Evolutionary conservation across 2,113 vertebrate species (phyloP), one percentile per base, ranked within the genome.

Genomic region (Falco punctatus): DNA sequence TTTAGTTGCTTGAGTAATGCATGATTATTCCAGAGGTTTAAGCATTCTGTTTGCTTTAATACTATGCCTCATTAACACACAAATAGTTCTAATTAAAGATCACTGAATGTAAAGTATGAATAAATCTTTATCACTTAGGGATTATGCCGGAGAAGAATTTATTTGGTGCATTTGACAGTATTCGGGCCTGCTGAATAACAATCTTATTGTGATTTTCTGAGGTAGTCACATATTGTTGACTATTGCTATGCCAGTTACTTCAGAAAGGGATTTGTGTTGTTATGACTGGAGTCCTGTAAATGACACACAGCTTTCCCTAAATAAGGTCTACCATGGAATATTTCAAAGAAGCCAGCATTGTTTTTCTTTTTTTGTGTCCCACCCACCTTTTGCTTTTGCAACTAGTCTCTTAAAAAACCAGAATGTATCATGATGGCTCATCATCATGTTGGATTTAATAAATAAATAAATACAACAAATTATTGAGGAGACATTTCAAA

Each of bases 31-130:
- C 5, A 30, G n/a, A 72, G 9, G 49, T 73, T 88, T 67, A 83
- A 6, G 4, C 27, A 77, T 86, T 88, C 20, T 77, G 8, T 95
- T 94, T 95, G 52, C 44, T 92, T 94, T 90, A 78, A 33, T 70
- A 54, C 42, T 86, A 23, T 48, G 30, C 44, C 61, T 80, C 32
- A 80, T 96, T 96, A 92, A 87, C 38, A 61, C 26, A 92, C 3
- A 94, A 92, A 94, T 90, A 93, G 20, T 86, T 75, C 58, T 91
- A 97, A 95, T 86, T 95, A 91, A 86, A 94, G 27, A 94, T 89
- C 73, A 90, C 27, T 86, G 71, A 94, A 71, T 80, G 58, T 64
- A 93, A 95, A 95, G 96, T 65, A 91, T 67, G 2, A 89, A 94
- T 74, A 91, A 89, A 96, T 91, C 35, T 88, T 93, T 91, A 85